Conservation (phyloP, 2,797 vertebrate genomes). For the Acanthiza pusilla region DNA sequence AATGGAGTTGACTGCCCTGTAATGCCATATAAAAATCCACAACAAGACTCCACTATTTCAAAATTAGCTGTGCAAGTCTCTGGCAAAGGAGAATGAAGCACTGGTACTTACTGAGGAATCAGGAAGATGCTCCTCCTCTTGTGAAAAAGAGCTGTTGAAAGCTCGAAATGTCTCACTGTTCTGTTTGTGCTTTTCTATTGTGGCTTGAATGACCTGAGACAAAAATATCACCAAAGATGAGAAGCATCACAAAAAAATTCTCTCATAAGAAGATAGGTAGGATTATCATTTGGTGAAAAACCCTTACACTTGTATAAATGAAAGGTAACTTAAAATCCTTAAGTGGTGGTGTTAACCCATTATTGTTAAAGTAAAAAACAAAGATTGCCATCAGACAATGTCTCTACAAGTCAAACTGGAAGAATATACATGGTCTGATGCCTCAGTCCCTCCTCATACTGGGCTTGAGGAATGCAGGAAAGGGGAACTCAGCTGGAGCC, state of each 20-base stretch:
- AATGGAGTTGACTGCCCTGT: not conserved
- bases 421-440: not conserved
- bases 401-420: not conserved
- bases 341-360: not conserved
- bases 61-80: not conserved
- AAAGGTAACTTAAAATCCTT: not conserved
- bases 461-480: not conserved
- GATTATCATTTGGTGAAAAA: not conserved
- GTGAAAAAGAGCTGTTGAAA: slow-evolving; percentile 85
- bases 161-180: slow-evolving; percentile 96
- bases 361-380: not conserved
- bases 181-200: slow-evolving; percentile 94
- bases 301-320: not conserved
- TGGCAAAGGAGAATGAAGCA: not conserved
- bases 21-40: not conserved
- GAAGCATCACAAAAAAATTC: not conserved
- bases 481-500: not conserved
- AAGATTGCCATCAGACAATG: not conserved
- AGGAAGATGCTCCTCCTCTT: slow-evolving; percentile 85
- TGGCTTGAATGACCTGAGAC: slow-evolving; percentile 86
- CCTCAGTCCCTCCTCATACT: not conserved
- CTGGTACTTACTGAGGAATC: slow-evolving; percentile 82
- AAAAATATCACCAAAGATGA: not conserved
- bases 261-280: not conserved
- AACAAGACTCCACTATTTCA: not conserved